These are phyloP conservation scores for Tauraco erythrolophus DNA, from an alignment of 2,113 vertebrate species.

Conservation along the genomic window DNA sequence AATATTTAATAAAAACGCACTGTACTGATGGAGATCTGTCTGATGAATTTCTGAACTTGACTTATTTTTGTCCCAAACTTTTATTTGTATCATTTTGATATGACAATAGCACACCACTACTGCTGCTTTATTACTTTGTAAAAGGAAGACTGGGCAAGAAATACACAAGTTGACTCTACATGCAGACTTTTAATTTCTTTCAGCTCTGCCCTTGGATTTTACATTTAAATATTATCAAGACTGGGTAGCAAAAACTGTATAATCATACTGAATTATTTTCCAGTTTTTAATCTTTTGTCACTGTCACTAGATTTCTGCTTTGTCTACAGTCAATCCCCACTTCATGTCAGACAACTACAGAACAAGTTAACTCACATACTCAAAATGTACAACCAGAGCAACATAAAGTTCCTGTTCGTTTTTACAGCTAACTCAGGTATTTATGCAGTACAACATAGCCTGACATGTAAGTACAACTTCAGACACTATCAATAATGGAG, in stretches of 20 bases:
- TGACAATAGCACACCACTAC: background rate
- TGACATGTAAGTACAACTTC: background rate
- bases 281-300: background rate
- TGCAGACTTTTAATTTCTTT: background rate
- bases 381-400: background rate
- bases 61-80: background rate
- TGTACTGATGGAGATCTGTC: background rate
- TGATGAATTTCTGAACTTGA: background rate
- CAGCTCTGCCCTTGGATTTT: background rate
- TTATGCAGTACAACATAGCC: background rate
- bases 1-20: background rate
- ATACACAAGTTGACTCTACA: background rate
- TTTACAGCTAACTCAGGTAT: background rate
- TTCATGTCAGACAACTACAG: background rate
- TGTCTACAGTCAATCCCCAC: background rate
- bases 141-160: background rate
- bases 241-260: background rate
- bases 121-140: background rate
- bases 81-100: background rate
- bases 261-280: background rate
- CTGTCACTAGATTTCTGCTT: background rate
- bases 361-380: background rate
- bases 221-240: background rate
- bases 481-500: background rate
- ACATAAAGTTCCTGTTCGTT: background rate